Base-by-base conservation (phyloP, 2,797 vertebrate species). In the Lepus townsendii region DNA sequence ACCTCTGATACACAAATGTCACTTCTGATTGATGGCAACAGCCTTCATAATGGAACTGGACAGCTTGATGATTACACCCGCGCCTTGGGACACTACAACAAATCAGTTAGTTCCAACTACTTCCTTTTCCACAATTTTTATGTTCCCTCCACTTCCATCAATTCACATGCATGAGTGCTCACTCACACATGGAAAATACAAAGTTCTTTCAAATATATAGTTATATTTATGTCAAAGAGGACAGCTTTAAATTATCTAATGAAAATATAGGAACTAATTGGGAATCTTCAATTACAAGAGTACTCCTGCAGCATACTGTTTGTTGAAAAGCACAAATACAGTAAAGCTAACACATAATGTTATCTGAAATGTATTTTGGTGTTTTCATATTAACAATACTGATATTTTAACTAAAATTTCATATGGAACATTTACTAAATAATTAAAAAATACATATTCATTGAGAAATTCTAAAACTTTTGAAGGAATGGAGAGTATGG, bases 11-110 rank as follows among this genome's bases (percentile, higher is more conserved):
- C 52, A 97, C 83, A 96, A 95, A 97, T 98, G 98, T 98, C 98
- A 98, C 83, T 80, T 98, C 96, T 98, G 97, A 98, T 98, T 97
- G 98, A 98, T 96, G 95, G 94, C 96, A 98, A 98, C 78, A 96
- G 90, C 24, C 88, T 42, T 94, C 68, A 90, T 98, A 98, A 98
- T 98, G 87, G 97, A 95, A 98, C 93, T 94, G 98, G 97, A 98
- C 98, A 98, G 97, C 94, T 92, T 96, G 73, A 82, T 96, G 95
- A 96, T 98, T 97, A 91, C 66, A 90, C n/a, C 73, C 94, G 83
- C 92, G 97, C 96, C 98, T 75, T 90, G 97, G 95, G 97, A 98
- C 89, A 95, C 73, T 92, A 88, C 79, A 96, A 96, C 82, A 90
- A 98, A 98, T 90, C 95, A 88, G 83, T 97, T 97, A 87, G 95